Percentiles rank a stretch among this genome's conserved stretches.
phyloP scores from a whole-genome alignment of 2,113 vertebrate species.

The Ceyx cyanopectus region DNA sequence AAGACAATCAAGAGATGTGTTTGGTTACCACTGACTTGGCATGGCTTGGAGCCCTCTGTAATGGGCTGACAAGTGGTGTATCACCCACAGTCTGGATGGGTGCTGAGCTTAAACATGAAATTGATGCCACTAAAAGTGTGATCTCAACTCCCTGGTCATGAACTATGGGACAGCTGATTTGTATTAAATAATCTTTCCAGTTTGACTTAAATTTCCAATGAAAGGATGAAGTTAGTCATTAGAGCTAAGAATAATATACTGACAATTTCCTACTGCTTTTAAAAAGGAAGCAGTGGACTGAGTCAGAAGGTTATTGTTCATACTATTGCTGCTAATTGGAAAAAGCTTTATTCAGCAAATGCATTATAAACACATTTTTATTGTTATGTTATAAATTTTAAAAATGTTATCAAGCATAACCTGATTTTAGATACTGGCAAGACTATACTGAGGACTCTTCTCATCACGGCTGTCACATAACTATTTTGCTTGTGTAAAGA shows the following conservation, averaged over 20 bases:
- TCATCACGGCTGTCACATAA: background rate
- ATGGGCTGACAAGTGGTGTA: rapidly evolving
- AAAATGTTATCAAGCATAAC: background rate
- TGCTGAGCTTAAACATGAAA: background rate
- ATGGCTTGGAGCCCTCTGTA: background rate
- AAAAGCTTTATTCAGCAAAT: background rate
- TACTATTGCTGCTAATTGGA: background rate
- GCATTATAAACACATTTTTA: background rate
- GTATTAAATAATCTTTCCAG: background rate
- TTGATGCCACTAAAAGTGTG: background rate
- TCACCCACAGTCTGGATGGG: background rate
- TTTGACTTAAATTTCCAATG: background rate
- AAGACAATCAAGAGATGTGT: background rate
- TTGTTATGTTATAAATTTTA: background rate
- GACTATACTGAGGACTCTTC: background rate
- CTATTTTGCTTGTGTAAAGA: background rate
- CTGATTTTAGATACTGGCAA: background rate
- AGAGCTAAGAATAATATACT: background rate
- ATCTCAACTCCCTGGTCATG: background rate
- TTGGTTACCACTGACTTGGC: background rate
- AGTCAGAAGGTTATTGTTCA: background rate
- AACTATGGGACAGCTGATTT: background rate
- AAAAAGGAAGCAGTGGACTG: background rate
- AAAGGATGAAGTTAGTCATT: background rate
- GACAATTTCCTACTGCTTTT: background rate